phyloP scores from a whole-genome alignment of 1,140 invertebrate genomes.

The Sesamia nonagrioides region DNA sequence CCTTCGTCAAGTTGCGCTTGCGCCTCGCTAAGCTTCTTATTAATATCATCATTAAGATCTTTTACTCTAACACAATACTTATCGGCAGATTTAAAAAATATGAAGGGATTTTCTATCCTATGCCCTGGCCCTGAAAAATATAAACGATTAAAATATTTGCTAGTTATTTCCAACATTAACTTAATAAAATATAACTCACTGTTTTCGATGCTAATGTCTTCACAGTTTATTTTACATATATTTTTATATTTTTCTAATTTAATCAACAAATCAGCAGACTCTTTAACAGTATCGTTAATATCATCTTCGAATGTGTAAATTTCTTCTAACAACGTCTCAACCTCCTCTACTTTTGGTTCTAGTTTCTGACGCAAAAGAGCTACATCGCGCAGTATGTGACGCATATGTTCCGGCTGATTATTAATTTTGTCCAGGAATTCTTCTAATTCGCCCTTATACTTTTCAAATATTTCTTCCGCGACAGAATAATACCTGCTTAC shows the following conservation, averaged over 20 bases:
- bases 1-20: conserved; percentile 10
- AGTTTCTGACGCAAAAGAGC: conserved; percentile 43
- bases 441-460: conserved; percentile 52
- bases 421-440: conserved; percentile 53
- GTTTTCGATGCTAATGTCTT: too few species aligned
- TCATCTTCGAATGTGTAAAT: conserved; percentile 46
- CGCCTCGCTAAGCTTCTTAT: conserved; percentile 49
- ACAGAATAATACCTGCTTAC: neutral
- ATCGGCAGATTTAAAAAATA: neutral
- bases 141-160: too few species aligned
- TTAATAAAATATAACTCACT: neutral
- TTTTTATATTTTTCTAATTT: conserved; percentile 51
- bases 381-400: conserved; percentile 60
- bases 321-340: conserved; percentile 44
- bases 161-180: neutral
- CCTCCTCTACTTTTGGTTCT: conserved; percentile 48
- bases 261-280: conserved; percentile 24
- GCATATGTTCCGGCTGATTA: conserved; percentile 62
- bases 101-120: neutral
- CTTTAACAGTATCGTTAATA: conserved; percentile 37
- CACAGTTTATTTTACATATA: conserved; percentile 57
- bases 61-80: conserved; percentile 41
- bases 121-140: neutral
- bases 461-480: conserved; percentile 38
- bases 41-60: conserved; percentile 50